Conservation (phyloP, 2,113 vertebrate species). For the Clarias macrocephalus region DNA sequence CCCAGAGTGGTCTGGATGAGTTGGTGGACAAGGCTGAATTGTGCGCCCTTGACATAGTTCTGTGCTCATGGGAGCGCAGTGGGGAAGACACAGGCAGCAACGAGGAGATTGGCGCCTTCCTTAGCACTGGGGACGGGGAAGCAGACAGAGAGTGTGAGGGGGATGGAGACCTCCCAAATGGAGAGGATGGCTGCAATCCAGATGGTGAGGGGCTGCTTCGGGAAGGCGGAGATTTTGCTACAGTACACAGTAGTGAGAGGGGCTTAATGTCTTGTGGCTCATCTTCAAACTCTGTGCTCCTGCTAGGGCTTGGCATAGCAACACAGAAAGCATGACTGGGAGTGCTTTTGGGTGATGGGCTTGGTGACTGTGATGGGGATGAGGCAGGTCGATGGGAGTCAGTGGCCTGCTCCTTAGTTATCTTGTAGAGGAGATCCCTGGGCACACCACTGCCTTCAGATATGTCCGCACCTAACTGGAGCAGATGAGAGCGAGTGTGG, state of each 20-base stretch:
- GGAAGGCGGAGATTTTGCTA: constrained; percentile 59
- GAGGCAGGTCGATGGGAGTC: constrained; percentile 52
- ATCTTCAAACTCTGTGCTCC: constrained; percentile 69
- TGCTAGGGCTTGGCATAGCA: constrained; percentile 42
- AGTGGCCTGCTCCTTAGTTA: constrained; percentile 77
- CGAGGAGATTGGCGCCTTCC: constrained; percentile 82
- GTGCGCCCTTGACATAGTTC: constrained; percentile 69
- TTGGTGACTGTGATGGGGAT: constrained; percentile 32
- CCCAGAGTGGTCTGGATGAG: constrained; percentile 74
- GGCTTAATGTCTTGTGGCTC: constrained; percentile 57
- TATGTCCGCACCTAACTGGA: constrained; percentile 83
- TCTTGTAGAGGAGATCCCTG: constrained; percentile 84
- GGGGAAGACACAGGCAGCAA: constrained; percentile 79
- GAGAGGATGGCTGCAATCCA: constrained; percentile 73
- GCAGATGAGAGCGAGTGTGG: constrained; percentile 89
- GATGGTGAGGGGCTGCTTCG: constrained; percentile 62
- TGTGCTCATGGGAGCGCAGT: constrained; percentile 80
- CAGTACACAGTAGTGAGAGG: constrained; percentile 62
- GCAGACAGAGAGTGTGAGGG: constrained; percentile 69
- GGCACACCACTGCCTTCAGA: constrained; percentile 87
- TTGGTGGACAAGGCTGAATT: constrained; percentile 56
- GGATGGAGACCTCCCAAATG: constrained; percentile 64
- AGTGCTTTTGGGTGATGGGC: constrained; percentile 54
- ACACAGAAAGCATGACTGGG: constrained; percentile 16
- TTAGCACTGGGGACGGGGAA: constrained; percentile 77